Percentiles rank a stretch among this genome's conserved stretches.
phyloP scores from a whole-genome alignment of 1,140 invertebrate genomes.

The Zaprionus africanus region DNA sequence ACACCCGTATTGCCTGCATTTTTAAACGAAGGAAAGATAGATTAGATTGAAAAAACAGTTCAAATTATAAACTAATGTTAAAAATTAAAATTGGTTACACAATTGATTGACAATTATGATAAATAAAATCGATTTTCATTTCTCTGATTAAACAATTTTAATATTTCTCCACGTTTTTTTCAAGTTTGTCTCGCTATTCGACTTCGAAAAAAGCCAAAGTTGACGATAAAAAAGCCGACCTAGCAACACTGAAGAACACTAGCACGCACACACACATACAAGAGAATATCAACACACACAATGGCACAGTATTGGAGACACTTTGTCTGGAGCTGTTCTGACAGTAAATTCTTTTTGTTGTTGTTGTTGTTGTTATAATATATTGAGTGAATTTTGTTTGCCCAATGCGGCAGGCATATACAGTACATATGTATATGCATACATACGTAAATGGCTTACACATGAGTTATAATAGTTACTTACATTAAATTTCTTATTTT shows the following conservation, averaged over 20 bases:
- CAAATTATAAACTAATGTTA: too few relatives aligned
- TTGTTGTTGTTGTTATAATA: slow-evolving; percentile 7
- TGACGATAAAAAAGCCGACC: too few relatives aligned
- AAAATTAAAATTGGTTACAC: too few relatives aligned
- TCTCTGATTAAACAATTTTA: too few relatives aligned
- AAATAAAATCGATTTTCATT: too few relatives aligned
- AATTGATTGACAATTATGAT: too few relatives aligned
- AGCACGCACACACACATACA: not conserved
- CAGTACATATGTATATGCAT: not conserved
- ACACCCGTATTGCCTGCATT: not conserved
- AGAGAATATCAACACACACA: not conserved
- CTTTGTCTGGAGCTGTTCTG: slow-evolving; percentile 20
- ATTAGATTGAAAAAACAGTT: too few relatives aligned
- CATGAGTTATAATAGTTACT: not conserved
- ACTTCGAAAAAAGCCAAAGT: too few relatives aligned
- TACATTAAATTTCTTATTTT: not conserved
- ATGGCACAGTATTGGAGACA: slow-evolving; percentile 21
- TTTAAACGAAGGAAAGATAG: too few relatives aligned
- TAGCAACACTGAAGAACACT: not conserved
- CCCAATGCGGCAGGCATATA: not conserved
- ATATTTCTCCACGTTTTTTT: too few relatives aligned
- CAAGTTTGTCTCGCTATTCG: too few relatives aligned
- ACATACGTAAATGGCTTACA: not conserved
- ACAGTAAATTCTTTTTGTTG: not conserved
- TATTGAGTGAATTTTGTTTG: slow-evolving; percentile 16